A percentile compares a stretch with the other conserved stretches of the same genome.
These are phyloP conservation scores for Gymnobelideus leadbeateri DNA, from an alignment of 2,113 vertebrate species.

Conservation along the genomic window DNA sequence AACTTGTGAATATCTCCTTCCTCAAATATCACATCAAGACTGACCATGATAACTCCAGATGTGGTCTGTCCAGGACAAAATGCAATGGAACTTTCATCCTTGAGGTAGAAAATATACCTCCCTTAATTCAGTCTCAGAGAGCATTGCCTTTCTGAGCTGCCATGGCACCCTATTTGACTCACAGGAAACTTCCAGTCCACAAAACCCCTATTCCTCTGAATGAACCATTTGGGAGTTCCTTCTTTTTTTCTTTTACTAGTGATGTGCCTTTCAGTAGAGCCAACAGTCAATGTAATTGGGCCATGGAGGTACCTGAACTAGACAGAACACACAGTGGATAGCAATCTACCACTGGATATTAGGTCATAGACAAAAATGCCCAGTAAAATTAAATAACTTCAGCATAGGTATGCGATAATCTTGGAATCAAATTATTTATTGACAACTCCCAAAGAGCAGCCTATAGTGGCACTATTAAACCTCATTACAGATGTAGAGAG, in stretches of 20 bases:
- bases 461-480: background rate
- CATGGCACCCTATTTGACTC: background rate
- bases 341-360: background rate
- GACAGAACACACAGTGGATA: background rate
- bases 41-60: background rate
- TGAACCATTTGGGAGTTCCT: background rate
- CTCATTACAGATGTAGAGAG: background rate
- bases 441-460: background rate
- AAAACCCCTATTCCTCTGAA: background rate
- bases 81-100: background rate
- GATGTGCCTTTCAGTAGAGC: background rate
- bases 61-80: background rate
- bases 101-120: background rate
- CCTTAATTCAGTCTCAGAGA: background rate
- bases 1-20: too few species aligned
- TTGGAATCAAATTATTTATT: background rate
- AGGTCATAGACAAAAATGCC: background rate
- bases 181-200: background rate
- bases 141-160: background rate
- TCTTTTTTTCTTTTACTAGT: background rate
- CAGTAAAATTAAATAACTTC: background rate
- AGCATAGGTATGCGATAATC: background rate
- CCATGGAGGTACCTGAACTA: background rate
- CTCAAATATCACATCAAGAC: background rate
- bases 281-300: background rate